Evolutionary conservation across 2,113 vertebrate genomes (phyloP).

Genomic region (Parus major): DNA sequence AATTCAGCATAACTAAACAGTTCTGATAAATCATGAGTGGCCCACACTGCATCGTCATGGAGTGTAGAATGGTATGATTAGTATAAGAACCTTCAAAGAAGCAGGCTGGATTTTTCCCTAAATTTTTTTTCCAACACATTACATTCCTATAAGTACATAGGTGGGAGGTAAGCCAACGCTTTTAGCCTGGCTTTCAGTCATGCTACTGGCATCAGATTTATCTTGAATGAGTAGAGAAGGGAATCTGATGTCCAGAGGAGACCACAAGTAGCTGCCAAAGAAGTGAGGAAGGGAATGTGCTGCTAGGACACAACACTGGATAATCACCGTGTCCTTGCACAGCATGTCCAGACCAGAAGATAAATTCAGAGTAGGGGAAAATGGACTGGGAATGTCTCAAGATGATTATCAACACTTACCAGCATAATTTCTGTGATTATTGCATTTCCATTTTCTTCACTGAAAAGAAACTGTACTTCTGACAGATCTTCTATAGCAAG

Average conservation of each 20-base stretch:
- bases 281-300: not conserved
- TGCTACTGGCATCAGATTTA: not conserved
- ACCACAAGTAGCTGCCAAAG: not conserved
- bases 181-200: not conserved
- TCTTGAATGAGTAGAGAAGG: not conserved
- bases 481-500: not conserved
- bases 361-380: not conserved
- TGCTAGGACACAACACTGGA: not conserved
- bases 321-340: not conserved
- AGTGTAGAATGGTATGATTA: not conserved
- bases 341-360: not conserved
- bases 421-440: not conserved
- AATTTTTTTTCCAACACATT: not conserved
- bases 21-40: not conserved
- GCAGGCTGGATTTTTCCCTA: not conserved
- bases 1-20: not conserved
- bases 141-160: not conserved
- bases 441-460: not conserved
- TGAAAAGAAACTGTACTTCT: not conserved
- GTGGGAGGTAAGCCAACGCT: not conserved
- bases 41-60: not conserved
- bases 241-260: not conserved
- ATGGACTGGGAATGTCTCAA: not conserved
- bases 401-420: not conserved
- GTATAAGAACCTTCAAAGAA: not conserved